phyloP scores from a whole-genome alignment of 1,140 invertebrate genomes.

The Vanessa atalanta region DNA sequence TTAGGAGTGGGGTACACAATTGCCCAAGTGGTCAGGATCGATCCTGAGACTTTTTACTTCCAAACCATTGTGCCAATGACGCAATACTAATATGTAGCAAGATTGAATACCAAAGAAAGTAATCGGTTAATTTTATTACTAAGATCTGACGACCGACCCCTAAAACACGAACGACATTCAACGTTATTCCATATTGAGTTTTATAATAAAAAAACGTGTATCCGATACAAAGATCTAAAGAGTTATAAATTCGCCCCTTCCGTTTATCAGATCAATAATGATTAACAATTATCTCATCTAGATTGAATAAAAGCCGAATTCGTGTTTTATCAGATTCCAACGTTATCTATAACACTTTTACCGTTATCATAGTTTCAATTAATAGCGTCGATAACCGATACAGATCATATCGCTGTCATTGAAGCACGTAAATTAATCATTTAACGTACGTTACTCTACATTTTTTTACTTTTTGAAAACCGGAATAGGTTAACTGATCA shows the following conservation, averaged over 20 bases:
- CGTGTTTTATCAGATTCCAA: background rate
- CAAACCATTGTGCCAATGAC: no score
- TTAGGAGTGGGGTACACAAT: no score
- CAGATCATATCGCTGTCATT: background rate
- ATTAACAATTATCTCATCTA: conserved; percentile 1
- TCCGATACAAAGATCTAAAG: background rate
- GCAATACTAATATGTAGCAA: no score
- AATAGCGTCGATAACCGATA: background rate
- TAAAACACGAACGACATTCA: no score
- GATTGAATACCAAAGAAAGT: no score
- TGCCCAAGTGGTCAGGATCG: no score
- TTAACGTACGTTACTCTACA: background rate
- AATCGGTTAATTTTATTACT: no score
- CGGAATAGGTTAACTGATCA: no score
- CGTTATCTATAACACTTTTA: conserved; percentile 4
- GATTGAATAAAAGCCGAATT: conserved; percentile 3
- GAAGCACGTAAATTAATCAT: background rate
- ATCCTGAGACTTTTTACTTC: no score
- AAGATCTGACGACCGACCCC: no score
- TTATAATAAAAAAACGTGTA: background rate
- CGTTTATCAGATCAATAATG: conserved; percentile 1
- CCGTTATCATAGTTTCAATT: conserved; percentile 4
- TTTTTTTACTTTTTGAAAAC: no score
- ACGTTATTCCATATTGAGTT: background rate
- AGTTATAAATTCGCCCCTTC: background rate